Percentiles rank a stretch among this genome's conserved stretches.
Conservation (phyloP, 2,797 vertebrate genomes). For the Tamandua tetradactyla region DNA sequence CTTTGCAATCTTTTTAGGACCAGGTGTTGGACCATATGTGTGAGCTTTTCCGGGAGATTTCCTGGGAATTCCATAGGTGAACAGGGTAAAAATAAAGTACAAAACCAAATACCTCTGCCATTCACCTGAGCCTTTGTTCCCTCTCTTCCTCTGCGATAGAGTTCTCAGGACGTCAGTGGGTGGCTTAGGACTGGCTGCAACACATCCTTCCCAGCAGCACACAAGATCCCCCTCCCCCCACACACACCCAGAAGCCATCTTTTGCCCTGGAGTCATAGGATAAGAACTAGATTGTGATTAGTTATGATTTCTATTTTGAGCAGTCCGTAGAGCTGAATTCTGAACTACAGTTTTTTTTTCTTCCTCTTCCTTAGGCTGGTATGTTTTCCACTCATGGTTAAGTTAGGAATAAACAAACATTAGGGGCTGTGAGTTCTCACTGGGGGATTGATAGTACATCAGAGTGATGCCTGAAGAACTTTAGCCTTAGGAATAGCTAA, state of each 20-base stretch:
- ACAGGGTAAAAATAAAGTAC: neutral
- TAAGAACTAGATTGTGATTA: neutral
- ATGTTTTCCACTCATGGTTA: conserved; percentile 7
- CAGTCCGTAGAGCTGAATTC: neutral
- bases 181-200: neutral
- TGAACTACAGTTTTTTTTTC: neutral
- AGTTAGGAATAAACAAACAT: neutral
- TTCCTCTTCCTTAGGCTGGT: neutral
- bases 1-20: neutral
- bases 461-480: too few relatives aligned
- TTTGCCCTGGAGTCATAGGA: too few relatives aligned
- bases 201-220: neutral
- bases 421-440: neutral
- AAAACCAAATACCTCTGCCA: neutral
- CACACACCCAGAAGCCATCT: too few relatives aligned
- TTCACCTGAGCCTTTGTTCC: too few relatives aligned
- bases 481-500: neutral
- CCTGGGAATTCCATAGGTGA: neutral
- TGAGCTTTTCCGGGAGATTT: neutral
- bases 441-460: neutral
- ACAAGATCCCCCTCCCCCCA: too few relatives aligned
- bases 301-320: neutral
- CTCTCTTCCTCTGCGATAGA: too few relatives aligned
- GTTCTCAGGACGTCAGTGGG: neutral
- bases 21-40: neutral